These are phyloP conservation scores for Drosophila demipolita DNA, from an alignment of 2,888 invertebrate genomes.

Conservation along the genomic window DNA sequence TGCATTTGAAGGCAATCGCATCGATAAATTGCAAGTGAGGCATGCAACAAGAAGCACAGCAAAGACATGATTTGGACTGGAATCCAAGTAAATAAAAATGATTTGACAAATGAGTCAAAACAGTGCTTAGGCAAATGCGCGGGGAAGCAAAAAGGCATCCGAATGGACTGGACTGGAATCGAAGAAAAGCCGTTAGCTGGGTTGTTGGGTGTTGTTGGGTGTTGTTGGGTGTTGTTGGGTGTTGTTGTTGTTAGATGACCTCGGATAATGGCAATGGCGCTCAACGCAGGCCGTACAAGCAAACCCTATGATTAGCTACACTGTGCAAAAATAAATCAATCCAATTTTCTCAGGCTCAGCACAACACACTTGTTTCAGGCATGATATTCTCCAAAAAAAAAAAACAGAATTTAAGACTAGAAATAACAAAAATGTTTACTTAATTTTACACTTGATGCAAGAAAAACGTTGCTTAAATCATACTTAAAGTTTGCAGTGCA, in stretches of 20 bases:
- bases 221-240: neutral
- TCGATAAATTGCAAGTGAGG: neutral
- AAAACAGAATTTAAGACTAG: too few relatives aligned
- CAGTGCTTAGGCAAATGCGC: neutral
- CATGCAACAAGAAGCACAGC: neutral
- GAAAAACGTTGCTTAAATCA: neutral
- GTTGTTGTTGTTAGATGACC: slow-evolving; percentile 7
- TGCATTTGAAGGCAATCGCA: neutral
- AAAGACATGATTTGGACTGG: neutral
- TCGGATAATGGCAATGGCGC: slow-evolving; percentile 35
- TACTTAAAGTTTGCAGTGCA: neutral
- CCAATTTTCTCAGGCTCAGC: too few relatives aligned
- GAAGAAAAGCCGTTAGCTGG: neutral
- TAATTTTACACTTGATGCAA: neutral
- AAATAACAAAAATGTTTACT: neutral
- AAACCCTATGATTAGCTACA: neutral
- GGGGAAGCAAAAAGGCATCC: neutral
- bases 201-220: neutral
- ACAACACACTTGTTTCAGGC: too few relatives aligned
- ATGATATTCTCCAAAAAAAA: too few relatives aligned
- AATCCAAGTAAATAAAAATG: neutral
- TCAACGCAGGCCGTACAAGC: neutral
- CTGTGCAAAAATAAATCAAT: neutral
- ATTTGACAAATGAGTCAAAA: neutral
- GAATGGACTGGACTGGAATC: neutral